Evolutionary conservation across 2,113 vertebrate species (phyloP), one percentile per base, ranked within the genome.

Genomic region (Brachypteracias leptosomus): DNA sequence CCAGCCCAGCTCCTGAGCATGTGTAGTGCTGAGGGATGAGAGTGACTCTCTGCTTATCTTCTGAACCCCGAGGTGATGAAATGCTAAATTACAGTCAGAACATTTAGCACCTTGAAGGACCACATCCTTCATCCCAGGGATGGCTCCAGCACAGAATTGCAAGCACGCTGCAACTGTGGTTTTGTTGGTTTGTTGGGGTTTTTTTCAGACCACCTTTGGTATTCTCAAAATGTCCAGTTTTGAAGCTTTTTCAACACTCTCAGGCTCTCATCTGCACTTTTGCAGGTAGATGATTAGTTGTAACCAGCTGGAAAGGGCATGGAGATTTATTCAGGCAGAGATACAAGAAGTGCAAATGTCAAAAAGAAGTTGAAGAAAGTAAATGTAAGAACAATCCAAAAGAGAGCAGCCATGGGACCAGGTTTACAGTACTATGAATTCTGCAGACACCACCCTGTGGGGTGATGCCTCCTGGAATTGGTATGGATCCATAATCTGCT

Each of bases 271-370:
- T 33, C 33, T 83, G 26, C 40, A 65, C 42, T 47, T 94, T 76
- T 83, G 33, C 1, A 16, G 55, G 51, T 75, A 70, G 71, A 57
- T 81, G 88, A 97, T 94, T 79, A 96, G 87, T 91, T 93, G 38
- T 10, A 81, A 66, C 47, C 47, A 55, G 63, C 84, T 33, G 67
- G 85, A 98, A 98, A 97, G 95, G 95, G 87, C 96, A 95, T 5
- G 28, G 46, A 90, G 82, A 97, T 96, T 97, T 93, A 96, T 91
- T 94, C 63, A 91, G 90, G 92, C 82, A 46, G 9, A 57, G 66
- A 89, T 66, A 93, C n/a, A 58, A 85, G 90, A 92, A 96, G 91
- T 82, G 66, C 82, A 98, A 97, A 98, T 97, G 96, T 97, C 87
- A 97, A 76, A 96, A 88, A 88, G 73, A 92, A 90, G 44, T 31